phyloP scores from a whole-genome alignment of 1,140 invertebrate species.

The Heliconius nattereri region DNA sequence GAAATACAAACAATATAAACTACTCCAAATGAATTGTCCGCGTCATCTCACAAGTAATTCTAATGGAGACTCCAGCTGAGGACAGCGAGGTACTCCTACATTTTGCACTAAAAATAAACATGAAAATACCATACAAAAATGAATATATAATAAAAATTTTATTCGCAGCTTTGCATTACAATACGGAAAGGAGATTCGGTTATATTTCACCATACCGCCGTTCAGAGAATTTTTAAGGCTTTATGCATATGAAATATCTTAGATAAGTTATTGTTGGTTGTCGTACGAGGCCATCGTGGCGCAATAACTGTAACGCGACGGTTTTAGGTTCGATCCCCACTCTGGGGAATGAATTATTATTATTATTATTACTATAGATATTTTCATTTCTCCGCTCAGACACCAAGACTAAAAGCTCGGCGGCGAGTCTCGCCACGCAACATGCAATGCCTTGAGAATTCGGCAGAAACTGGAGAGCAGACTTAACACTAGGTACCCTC shows the following conservation, averaged over 20 bases:
- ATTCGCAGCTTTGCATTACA: conserved; percentile 34
- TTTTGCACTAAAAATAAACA: conserved; percentile 27
- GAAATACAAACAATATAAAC: not conserved
- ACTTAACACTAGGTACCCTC: no score
- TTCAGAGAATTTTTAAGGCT: conserved; percentile 27
- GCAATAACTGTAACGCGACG: no score
- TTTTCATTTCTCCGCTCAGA: no score
- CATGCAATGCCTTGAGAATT: no score
- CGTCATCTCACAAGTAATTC: not conserved
- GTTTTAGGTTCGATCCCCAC: no score
- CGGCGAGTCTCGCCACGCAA: no score
- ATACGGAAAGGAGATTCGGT: conserved; percentile 32
- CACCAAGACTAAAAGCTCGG: no score
- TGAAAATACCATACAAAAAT: conserved; percentile 24
- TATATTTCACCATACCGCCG: conserved; percentile 34
- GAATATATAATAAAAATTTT: conserved; percentile 33
- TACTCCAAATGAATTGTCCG: not conserved
- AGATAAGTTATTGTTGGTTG: not conserved
- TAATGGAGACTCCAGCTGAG: not conserved
- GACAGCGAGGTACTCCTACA: not conserved
- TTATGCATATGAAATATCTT: not conserved
- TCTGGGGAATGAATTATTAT: no score
- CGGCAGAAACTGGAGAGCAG: no score
- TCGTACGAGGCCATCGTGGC: not conserved
- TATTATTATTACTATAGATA: no score